Conservation (phyloP, 1,140 invertebrate species). For the Pogonus chalceus region DNA sequence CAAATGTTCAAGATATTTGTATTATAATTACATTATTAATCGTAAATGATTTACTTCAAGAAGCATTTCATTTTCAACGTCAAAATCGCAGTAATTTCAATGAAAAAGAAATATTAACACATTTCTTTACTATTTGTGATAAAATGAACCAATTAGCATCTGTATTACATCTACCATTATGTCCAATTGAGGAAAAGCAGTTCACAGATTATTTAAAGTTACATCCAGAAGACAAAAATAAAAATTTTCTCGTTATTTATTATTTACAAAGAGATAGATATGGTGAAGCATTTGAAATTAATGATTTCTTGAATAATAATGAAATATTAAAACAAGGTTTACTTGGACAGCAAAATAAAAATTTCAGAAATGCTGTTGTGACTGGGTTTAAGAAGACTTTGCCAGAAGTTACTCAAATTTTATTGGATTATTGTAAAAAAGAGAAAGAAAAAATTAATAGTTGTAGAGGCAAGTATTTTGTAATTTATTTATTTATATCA, state of each 20-base stretch:
- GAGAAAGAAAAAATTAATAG: slow-evolving; percentile 19
- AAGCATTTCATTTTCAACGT: slow-evolving; percentile 28
- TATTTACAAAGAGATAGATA: slow-evolving; percentile 25
- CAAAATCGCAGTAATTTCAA: slow-evolving; percentile 10
- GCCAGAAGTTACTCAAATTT: slow-evolving; percentile 21
- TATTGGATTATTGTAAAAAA: slow-evolving; percentile 21
- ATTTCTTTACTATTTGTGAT: slow-evolving; percentile 18
- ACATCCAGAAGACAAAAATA: slow-evolving; percentile 7
- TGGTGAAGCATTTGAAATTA: slow-evolving; percentile 27
- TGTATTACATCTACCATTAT: background rate
- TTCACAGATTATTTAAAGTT: slow-evolving; percentile 11
- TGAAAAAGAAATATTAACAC: slow-evolving; percentile 18
- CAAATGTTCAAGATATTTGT: slow-evolving; percentile 23
- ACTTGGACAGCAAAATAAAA: slow-evolving; percentile 18
- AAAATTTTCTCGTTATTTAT: slow-evolving; percentile 22
- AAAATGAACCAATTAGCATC: background rate
- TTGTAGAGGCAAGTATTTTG: slow-evolving; percentile 18
- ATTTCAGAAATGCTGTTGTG: slow-evolving; percentile 14
- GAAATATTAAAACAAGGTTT: slow-evolving; percentile 18
- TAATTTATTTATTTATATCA: slow-evolving; percentile 4
- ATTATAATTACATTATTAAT: slow-evolving; percentile 25
- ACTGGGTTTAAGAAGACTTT: slow-evolving; percentile 12
- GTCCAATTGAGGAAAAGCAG: background rate
- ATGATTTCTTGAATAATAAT: slow-evolving; percentile 7
- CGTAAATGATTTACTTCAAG: slow-evolving; percentile 27